A percentile compares a stretch with the other conserved stretches of the same genome.
phyloP scores from a whole-genome alignment of 2,797 vertebrate genomes.

The Propithecus deckenii region DNA sequence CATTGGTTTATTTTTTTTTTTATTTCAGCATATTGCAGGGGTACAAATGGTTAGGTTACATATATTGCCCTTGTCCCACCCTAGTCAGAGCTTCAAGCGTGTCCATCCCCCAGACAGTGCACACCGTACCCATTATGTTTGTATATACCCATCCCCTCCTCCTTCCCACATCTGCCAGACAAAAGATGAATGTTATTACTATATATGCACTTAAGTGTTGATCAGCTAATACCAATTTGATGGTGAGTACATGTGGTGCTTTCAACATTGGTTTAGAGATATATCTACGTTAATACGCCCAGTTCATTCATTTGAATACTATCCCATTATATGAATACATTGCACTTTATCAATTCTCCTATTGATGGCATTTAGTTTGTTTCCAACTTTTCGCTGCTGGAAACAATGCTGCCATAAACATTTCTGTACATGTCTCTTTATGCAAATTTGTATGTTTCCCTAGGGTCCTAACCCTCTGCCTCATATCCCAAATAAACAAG shows the following conservation, averaged over 20 bases:
- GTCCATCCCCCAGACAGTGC: no score
- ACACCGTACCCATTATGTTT: no score
- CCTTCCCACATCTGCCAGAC: no score
- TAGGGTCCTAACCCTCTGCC: not conserved
- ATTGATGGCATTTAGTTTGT: constrained; percentile 25
- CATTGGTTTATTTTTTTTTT: not conserved
- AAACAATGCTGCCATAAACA: constrained; percentile 28
- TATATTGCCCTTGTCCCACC: no score
- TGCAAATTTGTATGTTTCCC: not conserved
- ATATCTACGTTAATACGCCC: not conserved
- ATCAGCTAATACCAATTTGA: no score
- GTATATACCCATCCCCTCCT: no score
- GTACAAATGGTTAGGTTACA: no score
- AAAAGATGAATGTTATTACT: no score
- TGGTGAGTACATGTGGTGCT: no score
- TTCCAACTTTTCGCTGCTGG: constrained; percentile 18
- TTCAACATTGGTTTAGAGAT: not conserved
- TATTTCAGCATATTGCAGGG: no score
- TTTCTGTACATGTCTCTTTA: constrained; percentile 3
- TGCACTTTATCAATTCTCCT: not conserved
- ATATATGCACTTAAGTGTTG: no score
- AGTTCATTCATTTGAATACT: constrained; percentile 24
- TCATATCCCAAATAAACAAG: constrained; percentile 34
- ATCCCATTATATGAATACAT: not conserved
- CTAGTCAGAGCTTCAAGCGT: no score